phyloP scores from a whole-genome alignment of 1,140 invertebrate genomes.

The Calosoma granatense region DNA sequence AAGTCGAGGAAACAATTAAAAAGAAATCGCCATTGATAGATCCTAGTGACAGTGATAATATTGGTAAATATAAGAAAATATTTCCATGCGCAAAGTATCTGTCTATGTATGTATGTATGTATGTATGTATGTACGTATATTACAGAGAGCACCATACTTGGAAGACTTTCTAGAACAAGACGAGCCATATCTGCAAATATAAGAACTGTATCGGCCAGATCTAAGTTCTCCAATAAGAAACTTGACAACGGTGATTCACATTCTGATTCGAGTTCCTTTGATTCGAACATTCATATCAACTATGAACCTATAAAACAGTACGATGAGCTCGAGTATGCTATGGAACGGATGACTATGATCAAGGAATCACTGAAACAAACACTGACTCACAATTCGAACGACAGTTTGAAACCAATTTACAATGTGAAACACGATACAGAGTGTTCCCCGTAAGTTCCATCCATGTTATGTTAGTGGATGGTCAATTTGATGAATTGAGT shows the following conservation, averaged over 20 bases:
- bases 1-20: slow-evolving; percentile 37
- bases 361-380: slow-evolving; percentile 22
- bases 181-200: slow-evolving; percentile 46
- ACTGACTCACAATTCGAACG: not conserved
- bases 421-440: no score
- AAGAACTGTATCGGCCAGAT: slow-evolving; percentile 32
- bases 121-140: slow-evolving; percentile 11
- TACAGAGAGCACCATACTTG: slow-evolving; percentile 41
- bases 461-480: no score
- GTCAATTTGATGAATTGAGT: no score
- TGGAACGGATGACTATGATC: slow-evolving; percentile 25
- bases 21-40: slow-evolving; percentile 41
- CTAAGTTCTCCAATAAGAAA: slow-evolving; percentile 28
- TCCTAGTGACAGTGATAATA: slow-evolving; percentile 54
- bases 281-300: not conserved
- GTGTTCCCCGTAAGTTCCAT: no score
- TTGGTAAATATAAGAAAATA: slow-evolving; percentile 29
- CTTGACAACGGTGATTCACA: slow-evolving; percentile 23
- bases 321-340: slow-evolving; percentile 23
- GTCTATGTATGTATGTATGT: not conserved
- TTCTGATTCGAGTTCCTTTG: slow-evolving; percentile 26
- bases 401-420: not conserved
- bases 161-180: slow-evolving; percentile 44
- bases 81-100: not conserved
- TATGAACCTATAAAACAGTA: slow-evolving; percentile 14